A percentile compares a stretch with the other conserved stretches of the same genome.
phyloP scores from a whole-genome alignment of 2,888 invertebrate genomes.

The Drosophila kokeensis region DNA sequence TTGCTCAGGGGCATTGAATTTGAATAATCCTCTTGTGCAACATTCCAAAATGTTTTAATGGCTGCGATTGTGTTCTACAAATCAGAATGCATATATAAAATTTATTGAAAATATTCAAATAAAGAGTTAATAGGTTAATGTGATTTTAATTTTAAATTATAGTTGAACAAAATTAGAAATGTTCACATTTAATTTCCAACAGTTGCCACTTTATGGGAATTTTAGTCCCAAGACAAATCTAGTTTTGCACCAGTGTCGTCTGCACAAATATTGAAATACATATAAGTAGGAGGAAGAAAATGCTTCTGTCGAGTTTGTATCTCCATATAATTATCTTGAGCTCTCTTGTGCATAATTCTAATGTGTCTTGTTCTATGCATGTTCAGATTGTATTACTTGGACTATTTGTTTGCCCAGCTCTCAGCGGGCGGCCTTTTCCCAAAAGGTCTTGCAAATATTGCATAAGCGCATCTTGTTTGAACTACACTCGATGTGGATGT shows the following conservation, averaged over 20 bases:
- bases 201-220: neutral
- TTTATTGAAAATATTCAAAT: neutral
- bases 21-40: neutral
- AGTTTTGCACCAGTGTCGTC: slow-evolving; percentile 8
- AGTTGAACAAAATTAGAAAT: neutral
- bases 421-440: slow-evolving; percentile 50
- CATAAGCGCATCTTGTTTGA: slow-evolving; percentile 69
- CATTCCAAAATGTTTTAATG: neutral
- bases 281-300: slow-evolving; percentile 31
- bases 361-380: slow-evolving; percentile 54
- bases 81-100: neutral
- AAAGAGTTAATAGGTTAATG: too few species aligned
- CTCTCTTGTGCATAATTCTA: slow-evolving; percentile 54
- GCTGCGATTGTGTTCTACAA: neutral
- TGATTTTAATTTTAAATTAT: neutral
- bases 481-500: slow-evolving; percentile 65
- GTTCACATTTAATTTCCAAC: neutral
- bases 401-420: slow-evolving; percentile 66
- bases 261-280: slow-evolving; percentile 48
- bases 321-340: slow-evolving; percentile 10
- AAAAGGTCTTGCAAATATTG: slow-evolving; percentile 73
- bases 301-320: slow-evolving; percentile 27
- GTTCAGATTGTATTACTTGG: slow-evolving; percentile 7
- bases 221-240: neutral
- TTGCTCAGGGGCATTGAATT: neutral